Conservation (phyloP, 2,797 vertebrate species). For the Tenualosa ilisha region DNA sequence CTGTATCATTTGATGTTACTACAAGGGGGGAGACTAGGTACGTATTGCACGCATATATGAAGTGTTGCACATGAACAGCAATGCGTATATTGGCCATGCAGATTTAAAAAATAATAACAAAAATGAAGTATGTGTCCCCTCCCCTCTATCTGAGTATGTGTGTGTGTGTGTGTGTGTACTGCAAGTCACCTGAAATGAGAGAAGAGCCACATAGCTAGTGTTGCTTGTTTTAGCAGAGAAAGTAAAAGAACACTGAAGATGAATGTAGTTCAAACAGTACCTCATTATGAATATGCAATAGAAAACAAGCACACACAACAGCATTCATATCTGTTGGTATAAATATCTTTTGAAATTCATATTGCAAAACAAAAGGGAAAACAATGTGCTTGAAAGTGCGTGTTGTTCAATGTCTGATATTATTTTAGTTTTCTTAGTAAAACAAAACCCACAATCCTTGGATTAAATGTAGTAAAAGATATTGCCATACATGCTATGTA, state of each 20-base stretch:
- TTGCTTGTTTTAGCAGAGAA: neutral
- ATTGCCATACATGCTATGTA: neutral
- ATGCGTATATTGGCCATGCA: too few relatives aligned
- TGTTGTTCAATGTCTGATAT: neutral
- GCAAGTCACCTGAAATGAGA: neutral
- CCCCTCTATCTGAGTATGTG: neutral
- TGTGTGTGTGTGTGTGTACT: constrained; percentile 8
- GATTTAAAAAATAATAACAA: too few relatives aligned
- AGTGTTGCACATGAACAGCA: too few relatives aligned
- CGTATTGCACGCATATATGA: too few relatives aligned
- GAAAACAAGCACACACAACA: neutral
- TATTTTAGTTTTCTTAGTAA: neutral
- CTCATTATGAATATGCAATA: neutral
- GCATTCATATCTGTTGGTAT: neutral
- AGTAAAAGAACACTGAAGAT: neutral
- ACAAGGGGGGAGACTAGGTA: too few relatives aligned
- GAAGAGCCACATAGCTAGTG: neutral
- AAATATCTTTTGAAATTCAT: neutral
- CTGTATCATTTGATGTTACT: too few relatives aligned
- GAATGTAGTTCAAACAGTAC: neutral
- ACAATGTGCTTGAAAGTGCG: neutral
- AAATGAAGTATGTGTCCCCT: too few relatives aligned
- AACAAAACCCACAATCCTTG: neutral
- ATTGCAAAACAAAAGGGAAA: neutral
- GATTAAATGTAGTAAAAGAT: neutral